Evolutionary conservation across 37 sponge, comb jelly and placozoan genomes (phyloP).

Genomic region (Aphrocallistes beatrix): DNA sequence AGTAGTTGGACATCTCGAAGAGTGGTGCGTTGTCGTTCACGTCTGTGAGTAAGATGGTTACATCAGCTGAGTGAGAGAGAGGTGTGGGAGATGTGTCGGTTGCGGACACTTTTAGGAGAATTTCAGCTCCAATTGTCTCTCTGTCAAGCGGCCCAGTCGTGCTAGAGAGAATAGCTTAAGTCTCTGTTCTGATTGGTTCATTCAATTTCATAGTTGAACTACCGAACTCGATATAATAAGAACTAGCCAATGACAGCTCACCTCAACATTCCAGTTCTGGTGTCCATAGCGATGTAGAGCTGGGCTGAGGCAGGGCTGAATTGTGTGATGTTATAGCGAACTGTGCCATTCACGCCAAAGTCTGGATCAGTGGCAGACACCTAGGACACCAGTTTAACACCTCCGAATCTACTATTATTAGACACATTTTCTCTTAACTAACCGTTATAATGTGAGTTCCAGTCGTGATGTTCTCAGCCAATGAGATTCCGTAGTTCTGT

Average conservation of each 20-base stretch:
- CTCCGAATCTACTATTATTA: neutral
- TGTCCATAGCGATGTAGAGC: neutral
- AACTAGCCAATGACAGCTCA: too few relatives aligned
- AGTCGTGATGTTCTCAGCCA: neutral
- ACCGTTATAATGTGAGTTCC: neutral
- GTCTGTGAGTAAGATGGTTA: neutral
- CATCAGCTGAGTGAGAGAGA: neutral
- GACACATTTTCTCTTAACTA: neutral
- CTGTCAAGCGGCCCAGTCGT: neutral
- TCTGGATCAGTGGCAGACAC: neutral
- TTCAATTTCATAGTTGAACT: too few relatives aligned
- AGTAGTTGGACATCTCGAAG: neutral
- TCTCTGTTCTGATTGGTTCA: too few relatives aligned
- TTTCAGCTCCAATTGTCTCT: neutral
- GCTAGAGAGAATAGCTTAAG: neutral
- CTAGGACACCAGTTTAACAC: neutral
- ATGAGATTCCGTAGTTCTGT: neutral
- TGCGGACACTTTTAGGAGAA: neutral
- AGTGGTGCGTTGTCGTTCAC: neutral
- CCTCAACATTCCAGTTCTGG: neutral
- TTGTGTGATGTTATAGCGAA: neutral
- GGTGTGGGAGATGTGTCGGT: neutral
- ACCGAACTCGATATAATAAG: too few relatives aligned
- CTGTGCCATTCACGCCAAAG: neutral
- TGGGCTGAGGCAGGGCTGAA: neutral